Base-by-base conservation (phyloP, 30 jellyfish, hydroid and myxozoan species). In the Hydractinia echinata region DNA sequence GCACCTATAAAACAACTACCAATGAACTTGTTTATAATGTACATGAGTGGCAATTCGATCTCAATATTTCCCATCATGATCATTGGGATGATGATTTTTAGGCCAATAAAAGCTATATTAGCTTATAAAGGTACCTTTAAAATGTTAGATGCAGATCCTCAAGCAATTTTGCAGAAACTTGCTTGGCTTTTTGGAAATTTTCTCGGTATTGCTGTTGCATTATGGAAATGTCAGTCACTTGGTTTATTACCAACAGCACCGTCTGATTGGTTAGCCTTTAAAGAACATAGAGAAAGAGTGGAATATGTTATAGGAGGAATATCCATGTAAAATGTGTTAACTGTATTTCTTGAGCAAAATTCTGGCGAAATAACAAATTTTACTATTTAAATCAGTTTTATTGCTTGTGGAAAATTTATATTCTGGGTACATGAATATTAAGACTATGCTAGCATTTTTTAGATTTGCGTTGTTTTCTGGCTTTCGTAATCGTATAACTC, bases 191-290 rank as follows among this genome's bases (percentile, higher is more conserved):
- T 92, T 79, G 98, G 98, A 4, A 92, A 92, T 71, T 61, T 92
- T 9, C 55, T 67, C 0, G 83, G 98, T 21, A 81, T 92, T 2
- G 73, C 80, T 49, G 83, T 92, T 5, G 98, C 98, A 58, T 77
- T 92, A 7, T 92, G 90, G 81, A 92, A 87, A 60, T 92, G 98
- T 69, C 98, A 92, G 52, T 83, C 98, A 55, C 77, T 92, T 96
- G 98, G 98, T 15, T 70, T 92, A 55, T 88, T 92, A 44, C 98
- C 98, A 4, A 92, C 98, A 19, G 91, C 98, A 54, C 98, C 98
- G 4, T 92, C 98, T 5, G 98, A 92, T 61, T 92, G 98, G 98
- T 72, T 92, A 20, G 98, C 98, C 52, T 92, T 92, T 79, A 92
- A 86, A 67, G 98, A 92, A 74, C 98, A 92, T 81, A 92, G 98